phyloP scores from a whole-genome alignment of 2,113 vertebrate species.

The Coturnix japonica region DNA sequence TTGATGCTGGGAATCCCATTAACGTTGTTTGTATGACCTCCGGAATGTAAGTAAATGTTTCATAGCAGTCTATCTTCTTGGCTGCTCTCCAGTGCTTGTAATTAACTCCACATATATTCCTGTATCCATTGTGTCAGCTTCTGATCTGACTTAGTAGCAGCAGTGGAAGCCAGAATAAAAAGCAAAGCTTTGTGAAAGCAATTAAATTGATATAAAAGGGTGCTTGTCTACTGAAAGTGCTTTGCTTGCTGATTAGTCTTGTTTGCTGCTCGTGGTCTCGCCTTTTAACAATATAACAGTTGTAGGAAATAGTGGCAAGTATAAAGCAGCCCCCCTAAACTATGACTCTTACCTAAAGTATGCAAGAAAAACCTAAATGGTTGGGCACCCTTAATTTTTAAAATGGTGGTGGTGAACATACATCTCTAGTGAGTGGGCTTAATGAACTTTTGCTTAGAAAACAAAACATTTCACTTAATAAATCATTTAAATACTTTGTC shows the following conservation, averaged over 20 bases:
- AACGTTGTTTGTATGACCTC: constrained; percentile 2
- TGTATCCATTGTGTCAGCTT: not conserved
- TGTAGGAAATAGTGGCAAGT: not conserved
- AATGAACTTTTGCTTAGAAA: not conserved
- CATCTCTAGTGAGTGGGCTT: not conserved
- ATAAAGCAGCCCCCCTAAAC: not conserved
- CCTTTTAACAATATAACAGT: not conserved
- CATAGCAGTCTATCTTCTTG: not conserved
- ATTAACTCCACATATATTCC: constrained; percentile 47
- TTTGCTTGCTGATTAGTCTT: not conserved
- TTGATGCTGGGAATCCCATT: constrained; percentile 53
- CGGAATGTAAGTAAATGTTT: constrained; percentile 13
- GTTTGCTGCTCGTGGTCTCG: not conserved
- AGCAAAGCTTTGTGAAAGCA: not conserved
- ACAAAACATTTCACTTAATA: not conserved
- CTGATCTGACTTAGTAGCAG: not conserved
- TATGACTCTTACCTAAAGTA: not conserved
- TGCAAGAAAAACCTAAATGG: not conserved
- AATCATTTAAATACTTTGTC: not conserved
- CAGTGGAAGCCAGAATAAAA: not conserved
- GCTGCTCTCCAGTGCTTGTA: not conserved
- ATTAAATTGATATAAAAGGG: not conserved
- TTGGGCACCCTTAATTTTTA: not conserved
- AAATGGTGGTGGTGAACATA: not conserved
- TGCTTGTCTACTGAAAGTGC: not conserved